Evolutionary conservation across 2,113 vertebrate genomes (phyloP).

Genomic region (Calonectris borealis): DNA sequence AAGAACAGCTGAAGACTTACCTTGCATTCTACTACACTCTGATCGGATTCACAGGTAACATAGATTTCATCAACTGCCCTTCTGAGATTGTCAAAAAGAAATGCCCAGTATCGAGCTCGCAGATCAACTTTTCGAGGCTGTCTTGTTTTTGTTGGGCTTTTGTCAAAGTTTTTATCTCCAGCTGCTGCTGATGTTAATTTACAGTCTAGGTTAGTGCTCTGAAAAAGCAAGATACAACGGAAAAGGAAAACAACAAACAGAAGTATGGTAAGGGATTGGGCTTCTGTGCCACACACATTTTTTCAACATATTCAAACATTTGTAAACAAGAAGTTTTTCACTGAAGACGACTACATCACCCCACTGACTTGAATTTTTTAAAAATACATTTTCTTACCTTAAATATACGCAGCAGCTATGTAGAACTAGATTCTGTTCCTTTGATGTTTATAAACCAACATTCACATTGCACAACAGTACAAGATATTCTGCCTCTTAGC

Average conservation of each 20-base stretch:
- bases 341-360: background rate
- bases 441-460: background rate
- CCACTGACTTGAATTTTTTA: background rate
- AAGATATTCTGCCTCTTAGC: background rate
- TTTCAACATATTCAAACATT: background rate
- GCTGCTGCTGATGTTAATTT: constrained; percentile 76
- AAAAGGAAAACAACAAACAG: background rate
- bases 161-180: constrained; percentile 89
- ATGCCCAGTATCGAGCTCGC: constrained; percentile 96
- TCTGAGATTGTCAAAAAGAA: constrained; percentile 96
- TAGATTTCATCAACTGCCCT: constrained; percentile 97
- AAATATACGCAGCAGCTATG: background rate
- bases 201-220: constrained; percentile 81
- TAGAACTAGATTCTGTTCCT: background rate
- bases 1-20: constrained; percentile 58
- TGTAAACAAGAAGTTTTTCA: background rate
- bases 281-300: background rate
- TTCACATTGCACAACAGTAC: background rate
- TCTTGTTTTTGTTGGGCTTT: constrained; percentile 91
- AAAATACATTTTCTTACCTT: background rate
- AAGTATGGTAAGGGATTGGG: background rate
- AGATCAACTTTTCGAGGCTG: constrained; percentile 94
- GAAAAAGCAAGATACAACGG: constrained; percentile 2
- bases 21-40: constrained; percentile 98
- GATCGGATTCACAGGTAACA: constrained; percentile 96